Evolutionary conservation across 2,888 invertebrate genomes (phyloP).

Genomic region (Spisula solida): DNA sequence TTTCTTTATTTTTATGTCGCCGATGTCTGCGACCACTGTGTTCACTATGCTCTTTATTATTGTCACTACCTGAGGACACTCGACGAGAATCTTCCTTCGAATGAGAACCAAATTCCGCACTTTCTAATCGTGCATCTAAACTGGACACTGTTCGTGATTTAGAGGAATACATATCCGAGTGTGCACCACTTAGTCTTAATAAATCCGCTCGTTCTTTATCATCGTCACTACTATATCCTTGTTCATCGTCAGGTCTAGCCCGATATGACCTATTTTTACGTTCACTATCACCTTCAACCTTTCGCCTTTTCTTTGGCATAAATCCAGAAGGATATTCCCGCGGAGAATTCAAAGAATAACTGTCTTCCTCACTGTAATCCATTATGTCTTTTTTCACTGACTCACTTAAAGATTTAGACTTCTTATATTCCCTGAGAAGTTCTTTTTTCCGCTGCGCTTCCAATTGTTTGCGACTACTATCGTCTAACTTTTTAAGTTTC

Average conservation of each 20-base stretch:
- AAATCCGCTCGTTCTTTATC: conserved; percentile 72
- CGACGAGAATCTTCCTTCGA: conserved; percentile 66
- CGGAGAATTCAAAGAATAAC: conserved; percentile 76
- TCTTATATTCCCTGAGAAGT: conserved; percentile 72
- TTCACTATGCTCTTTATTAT: conserved; percentile 69
- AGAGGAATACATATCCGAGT: conserved; percentile 63
- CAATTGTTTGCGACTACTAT: conserved; percentile 83
- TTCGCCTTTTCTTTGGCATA: conserved; percentile 79
- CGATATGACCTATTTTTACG: conserved; percentile 76
- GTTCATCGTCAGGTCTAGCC: conserved; percentile 72
- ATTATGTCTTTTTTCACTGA: conserved; percentile 64
- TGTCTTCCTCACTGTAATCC: conserved; percentile 77
- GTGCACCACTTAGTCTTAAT: conserved; percentile 69
- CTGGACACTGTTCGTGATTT: conserved; percentile 60
- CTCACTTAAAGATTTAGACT: conserved; percentile 65
- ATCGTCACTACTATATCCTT: conserved; percentile 80
- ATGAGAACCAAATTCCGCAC: conserved; percentile 62
- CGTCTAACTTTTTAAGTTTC: conserved; percentile 76
- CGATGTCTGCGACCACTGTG: conserved; percentile 58
- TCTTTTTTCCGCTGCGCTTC: conserved; percentile 79
- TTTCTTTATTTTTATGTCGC: conserved; percentile 70
- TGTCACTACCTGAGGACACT: conserved; percentile 72
- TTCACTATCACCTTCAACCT: conserved; percentile 72
- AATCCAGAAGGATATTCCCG: conserved; percentile 79
- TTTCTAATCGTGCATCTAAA: conserved; percentile 66